Evolutionary conservation across 2,797 vertebrate genomes (phyloP).

Genomic region (Micrastur ruficollis): DNA sequence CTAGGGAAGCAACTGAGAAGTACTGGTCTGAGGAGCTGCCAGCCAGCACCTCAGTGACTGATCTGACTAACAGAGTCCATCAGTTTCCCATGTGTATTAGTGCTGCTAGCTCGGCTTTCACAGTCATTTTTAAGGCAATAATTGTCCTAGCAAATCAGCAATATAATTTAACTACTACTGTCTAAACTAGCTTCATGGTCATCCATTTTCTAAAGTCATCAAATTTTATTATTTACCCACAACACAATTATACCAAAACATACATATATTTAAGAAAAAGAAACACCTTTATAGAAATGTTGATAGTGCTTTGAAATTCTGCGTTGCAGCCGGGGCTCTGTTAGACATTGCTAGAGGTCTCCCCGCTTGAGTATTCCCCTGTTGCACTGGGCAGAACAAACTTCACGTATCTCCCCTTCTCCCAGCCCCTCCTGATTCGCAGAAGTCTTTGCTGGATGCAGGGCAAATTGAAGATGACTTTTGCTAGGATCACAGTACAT

Average conservation of each 20-base stretch:
- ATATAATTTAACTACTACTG: conserved; percentile 6
- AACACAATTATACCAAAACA: conserved; percentile 3
- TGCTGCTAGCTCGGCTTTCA: background rate
- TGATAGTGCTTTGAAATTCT: conserved; percentile 2
- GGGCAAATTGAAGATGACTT: conserved; percentile 77
- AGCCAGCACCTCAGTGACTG: background rate
- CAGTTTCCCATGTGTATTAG: background rate
- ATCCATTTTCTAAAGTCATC: background rate
- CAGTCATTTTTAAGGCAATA: conserved; percentile 53
- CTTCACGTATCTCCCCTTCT: conserved; percentile 68
- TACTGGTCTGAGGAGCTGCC: background rate
- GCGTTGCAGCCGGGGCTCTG: background rate
- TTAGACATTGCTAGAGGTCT: conserved; percentile 77
- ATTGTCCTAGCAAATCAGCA: background rate
- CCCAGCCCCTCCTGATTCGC: conserved; percentile 87
- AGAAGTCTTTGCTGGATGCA: conserved; percentile 78
- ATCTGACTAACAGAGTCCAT: background rate
- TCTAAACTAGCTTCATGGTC: background rate
- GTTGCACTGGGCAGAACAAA: conserved; percentile 31
- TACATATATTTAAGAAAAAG: conserved; percentile 12
- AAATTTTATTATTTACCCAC: conserved; percentile 10
- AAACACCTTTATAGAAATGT: conserved; percentile 8
- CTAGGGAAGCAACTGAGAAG: background rate
- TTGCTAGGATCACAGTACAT: conserved; percentile 80
- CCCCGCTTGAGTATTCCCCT: conserved; percentile 29